Percentiles rank a stretch among this genome's conserved stretches.
Conservation (phyloP, 2,888 invertebrate genomes). For the Temnothorax unifasciatus region DNA sequence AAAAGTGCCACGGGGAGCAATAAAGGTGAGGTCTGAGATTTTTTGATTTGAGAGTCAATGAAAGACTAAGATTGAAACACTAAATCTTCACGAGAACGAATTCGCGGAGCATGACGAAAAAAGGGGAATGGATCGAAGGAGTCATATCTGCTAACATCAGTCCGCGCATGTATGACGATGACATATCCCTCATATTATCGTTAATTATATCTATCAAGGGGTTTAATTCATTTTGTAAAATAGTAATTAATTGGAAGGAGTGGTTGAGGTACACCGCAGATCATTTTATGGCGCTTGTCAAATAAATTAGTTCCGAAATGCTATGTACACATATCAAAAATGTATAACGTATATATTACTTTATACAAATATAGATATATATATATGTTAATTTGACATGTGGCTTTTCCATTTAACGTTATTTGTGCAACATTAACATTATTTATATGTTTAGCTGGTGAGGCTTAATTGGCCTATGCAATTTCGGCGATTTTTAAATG, state of each 20-base stretch:
- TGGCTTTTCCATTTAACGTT: constrained; percentile 18
- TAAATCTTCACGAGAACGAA: constrained; percentile 53
- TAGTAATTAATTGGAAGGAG: constrained; percentile 33
- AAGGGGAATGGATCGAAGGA: background rate
- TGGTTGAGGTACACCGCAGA: constrained; percentile 15
- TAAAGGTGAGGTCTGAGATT: constrained; percentile 40
- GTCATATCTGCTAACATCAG: background rate
- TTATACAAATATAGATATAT: background rate
- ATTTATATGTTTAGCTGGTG: constrained; percentile 10
- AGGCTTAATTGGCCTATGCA: background rate
- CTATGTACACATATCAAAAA: background rate
- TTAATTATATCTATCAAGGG: constrained; percentile 32
- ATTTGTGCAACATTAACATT: constrained; percentile 7
- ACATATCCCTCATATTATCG: background rate
- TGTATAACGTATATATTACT: background rate
- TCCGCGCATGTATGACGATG: background rate
- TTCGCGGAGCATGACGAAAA: background rate
- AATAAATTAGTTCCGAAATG: constrained; percentile 45
- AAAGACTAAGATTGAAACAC: constrained; percentile 54
- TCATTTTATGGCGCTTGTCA: constrained; percentile 45
- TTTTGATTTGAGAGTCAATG: constrained; percentile 32
- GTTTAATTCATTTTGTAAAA: constrained; percentile 29
- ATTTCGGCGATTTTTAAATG: background rate
- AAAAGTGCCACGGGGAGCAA: constrained; percentile 42
- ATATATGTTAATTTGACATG: constrained; percentile 36